Evolutionary conservation across 2,113 vertebrate genomes (phyloP), one percentile per base, ranked within the genome.

Genomic region (Cercopithecus mona): DNA sequence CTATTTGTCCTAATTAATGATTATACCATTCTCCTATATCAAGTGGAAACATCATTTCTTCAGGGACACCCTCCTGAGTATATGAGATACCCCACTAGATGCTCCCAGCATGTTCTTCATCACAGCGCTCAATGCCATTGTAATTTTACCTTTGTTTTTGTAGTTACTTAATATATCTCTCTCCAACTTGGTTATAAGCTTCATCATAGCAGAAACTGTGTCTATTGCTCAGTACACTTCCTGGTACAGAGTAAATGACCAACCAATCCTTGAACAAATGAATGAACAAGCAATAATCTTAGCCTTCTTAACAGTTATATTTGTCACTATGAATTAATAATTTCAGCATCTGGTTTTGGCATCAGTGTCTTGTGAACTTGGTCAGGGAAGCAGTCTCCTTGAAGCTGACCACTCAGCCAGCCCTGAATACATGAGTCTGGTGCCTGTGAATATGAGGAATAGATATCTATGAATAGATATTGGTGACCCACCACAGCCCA

Each of bases 201-300:
- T 78, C 83, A 12, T 35, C 16, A 61, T 5, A 94, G 70, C 84
- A 84, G 17, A 3, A 17, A 78, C 52, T 64, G 23, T 23, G 13
- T 68, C 82, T 76, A n/a, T 16, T 20, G 8, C 38, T 87, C 76
- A 55, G 20, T 12, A 38, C 16, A 38, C 8, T 38, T 13, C 38
- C 40, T 35, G 23, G 84, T 84, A 92, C 20, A 43, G 7, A 83
- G 43, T 50, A 57, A 80, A 89, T 90, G 76, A 30, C 79, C 83
- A 93, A 25, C 61, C 78, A 79, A 70, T 45, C 86, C 94, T 78
- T 78, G 81, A 86, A 94, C 25, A 89, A 93, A 76, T 20, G 27
- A 88, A 88, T 5, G 27, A n/a, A 38, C 73, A 50, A 55, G 52
- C 73, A 61, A 81, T 81, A 78, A 55, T 30, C 66, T 57, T 32